Base-by-base conservation (phyloP, 53 echinoderm and acorn worm genomes). In the Astropecten irregularis region DNA sequence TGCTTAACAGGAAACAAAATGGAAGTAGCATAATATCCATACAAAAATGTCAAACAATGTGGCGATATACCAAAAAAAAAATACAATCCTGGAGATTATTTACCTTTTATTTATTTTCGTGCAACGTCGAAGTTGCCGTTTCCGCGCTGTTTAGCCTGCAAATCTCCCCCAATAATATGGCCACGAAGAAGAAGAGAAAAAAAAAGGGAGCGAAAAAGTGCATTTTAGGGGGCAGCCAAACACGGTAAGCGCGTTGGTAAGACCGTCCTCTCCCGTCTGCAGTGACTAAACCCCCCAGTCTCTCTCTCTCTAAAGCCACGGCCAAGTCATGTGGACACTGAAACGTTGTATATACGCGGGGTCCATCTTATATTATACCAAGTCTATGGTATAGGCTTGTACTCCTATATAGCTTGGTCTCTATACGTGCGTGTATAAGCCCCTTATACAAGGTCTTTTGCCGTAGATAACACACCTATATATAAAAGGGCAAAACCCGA, bases 271-370 rank as follows among this genome's bases (percentile, higher is more conserved):
- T 13, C 15, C 2, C 26, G 20, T 39, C 20, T 61, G 18, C 34
- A 66, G 66, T 37, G 36, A 66, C 35, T 38, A 66, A 39, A n/a
- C n/a, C 66, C 40, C 33, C 38, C 35, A 16, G 37, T 29, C 23
- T 15, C 44, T 7, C 18, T 28, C 36, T 26, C 61, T 62, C 61
- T n/a, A 79, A 42, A 46, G 62, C 62, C 31, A 79, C 73, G 62
- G 46, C 1, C 79, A 57, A 74, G 57, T 74, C 74, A 74, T 74
- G 79, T 79, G 79, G 26, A 79, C 33, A 32, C 33, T 19, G 60
- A 79, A 61, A 18, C 66, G 79, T 62, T 61, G 47, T 42, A 42
- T 32, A 66, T 66, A n/a, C n/a, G n/a, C n/a, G n/a, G n/a, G n/a
- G n/a, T n/a, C n/a, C n/a, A n/a, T n/a, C n/a, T n/a, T n/a, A n/a